phyloP scores from a whole-genome alignment of 2,113 vertebrate species.

The Paratilapia polleni region DNA sequence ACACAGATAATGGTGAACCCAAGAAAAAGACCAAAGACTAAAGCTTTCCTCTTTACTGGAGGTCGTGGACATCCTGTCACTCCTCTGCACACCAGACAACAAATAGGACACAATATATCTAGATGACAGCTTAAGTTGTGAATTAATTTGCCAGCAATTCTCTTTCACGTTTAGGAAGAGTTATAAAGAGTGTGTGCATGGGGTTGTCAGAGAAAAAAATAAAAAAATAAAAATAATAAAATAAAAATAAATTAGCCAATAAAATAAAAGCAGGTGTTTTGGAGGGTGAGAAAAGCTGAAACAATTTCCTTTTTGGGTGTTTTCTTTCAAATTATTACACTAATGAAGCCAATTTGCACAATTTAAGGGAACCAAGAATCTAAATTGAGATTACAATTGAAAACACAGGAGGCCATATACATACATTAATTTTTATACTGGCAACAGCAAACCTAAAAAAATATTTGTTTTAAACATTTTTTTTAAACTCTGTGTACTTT shows the following conservation, averaged over 20 bases:
- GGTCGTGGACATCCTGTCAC: conserved; percentile 55
- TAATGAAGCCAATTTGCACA: neutral
- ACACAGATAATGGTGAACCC: conserved; percentile 62
- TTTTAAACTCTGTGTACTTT: neutral
- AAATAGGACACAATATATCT: conserved; percentile 50
- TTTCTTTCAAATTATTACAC: neutral
- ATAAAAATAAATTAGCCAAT: neutral
- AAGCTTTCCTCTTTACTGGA: conserved; percentile 57
- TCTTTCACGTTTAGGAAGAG: neutral
- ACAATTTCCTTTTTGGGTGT: neutral
- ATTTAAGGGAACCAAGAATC: neutral
- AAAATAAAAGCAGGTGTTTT: neutral
- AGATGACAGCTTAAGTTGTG: conserved; percentile 49
- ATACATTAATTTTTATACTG: neutral
- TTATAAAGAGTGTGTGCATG: neutral
- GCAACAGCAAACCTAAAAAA: neutral
- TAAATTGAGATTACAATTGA: rapidly evolving
- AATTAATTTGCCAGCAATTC: neutral
- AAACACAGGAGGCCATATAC: neutral
- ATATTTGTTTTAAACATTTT: neutral
- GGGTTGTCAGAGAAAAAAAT: neutral
- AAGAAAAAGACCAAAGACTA: conserved; percentile 45
- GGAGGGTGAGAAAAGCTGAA: neutral
- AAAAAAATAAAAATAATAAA: too few relatives aligned
- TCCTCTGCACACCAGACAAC: conserved; percentile 39